Percentiles rank a stretch among this genome's conserved stretches.
Conservation (phyloP, 2,797 vertebrate species). For the Sebastes paucispinis region DNA sequence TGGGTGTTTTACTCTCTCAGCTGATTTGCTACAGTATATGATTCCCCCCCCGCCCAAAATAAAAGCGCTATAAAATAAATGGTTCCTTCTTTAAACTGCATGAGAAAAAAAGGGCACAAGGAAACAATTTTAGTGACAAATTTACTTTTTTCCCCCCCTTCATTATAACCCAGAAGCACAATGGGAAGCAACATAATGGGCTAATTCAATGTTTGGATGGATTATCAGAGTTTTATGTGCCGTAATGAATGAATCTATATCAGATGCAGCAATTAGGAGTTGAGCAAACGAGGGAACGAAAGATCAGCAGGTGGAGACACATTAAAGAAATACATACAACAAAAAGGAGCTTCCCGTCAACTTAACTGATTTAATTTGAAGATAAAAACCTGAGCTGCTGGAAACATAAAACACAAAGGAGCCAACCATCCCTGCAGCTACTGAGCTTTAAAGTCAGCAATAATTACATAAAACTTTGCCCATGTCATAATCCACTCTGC, state of each 20-base stretch:
- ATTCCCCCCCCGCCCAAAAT: accelerated
- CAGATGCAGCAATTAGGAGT: background rate
- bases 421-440: background rate
- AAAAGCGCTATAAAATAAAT: background rate
- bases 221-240: background rate
- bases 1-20: background rate
- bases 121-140: background rate
- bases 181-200: background rate
- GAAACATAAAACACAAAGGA: background rate
- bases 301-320: background rate
- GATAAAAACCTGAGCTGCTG: background rate
- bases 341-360: background rate
- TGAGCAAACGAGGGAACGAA: background rate
- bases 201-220: background rate
- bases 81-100: background rate
- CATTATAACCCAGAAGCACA: background rate
- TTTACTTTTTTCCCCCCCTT: background rate
- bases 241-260: background rate
- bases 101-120: background rate
- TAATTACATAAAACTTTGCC: no score
- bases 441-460: background rate
- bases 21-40: background rate
- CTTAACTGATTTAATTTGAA: background rate
- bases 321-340: background rate
- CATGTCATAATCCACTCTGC: no score